Evolutionary conservation across 2,797 vertebrate species (phyloP), one percentile per base, ranked within the genome.

Genomic region (Gambusia yucatana): DNA sequence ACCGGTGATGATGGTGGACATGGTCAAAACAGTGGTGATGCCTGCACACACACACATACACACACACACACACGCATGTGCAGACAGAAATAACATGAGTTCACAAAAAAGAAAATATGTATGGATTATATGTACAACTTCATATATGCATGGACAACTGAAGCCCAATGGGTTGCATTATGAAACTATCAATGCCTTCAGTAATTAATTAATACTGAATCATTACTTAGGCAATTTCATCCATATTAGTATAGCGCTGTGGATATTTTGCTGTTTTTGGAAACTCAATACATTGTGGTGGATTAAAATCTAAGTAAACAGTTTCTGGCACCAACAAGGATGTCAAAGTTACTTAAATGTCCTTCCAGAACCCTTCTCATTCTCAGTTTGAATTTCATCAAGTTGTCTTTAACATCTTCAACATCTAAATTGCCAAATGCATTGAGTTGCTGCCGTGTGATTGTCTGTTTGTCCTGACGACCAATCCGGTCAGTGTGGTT

Each of bases 1-100:
- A 39, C 97, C 97, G 0, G 97, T 98, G 93, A 97, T 96, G 90
- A 98, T 96, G 48, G 97, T 98, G 77, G 97, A 97, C 98, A 98
- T 98, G 46, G 97, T 98, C 91, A 98, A 92, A 88, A 97, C 97
- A 0, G 96, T 97, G 71, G 97, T 98, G 94, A 98, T 97, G 82
- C 97, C 97, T 98, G 90, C 2, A 88, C 14, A 80, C 75, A 88
- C 63, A 84, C 44, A 86, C 3, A 43, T 6, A 63, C 4, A 33
- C 13, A 6, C 28, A 4, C 14, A 17, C 13, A 61, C 28, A 33
- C 14, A 6, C 14, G 16, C 6, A 14, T 5, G 2, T 50, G 48
- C 6, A 63, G 1, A 65, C 33, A 65, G 33, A 65, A 61, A 33
- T 14, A 33, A 14, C 5, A 61, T 17, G 28, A 33, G 25, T 65